These are phyloP conservation scores for Netelia inedita DNA, from an alignment of 2,888 invertebrate genomes.

Conservation along the genomic window DNA sequence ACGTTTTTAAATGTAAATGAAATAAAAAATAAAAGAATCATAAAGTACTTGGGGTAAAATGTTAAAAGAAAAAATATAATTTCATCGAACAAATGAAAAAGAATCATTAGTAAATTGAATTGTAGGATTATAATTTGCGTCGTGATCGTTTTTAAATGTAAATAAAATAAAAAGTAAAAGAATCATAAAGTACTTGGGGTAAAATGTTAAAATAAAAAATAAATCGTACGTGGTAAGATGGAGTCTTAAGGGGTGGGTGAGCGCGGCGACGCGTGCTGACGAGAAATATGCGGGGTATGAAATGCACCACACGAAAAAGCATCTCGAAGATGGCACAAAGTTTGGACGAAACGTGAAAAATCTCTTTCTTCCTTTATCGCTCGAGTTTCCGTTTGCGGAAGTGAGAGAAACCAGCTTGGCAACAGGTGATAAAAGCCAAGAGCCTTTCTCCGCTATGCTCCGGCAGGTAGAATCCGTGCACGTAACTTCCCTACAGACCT, in stretches of 20 bases:
- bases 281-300: background rate
- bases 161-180: background rate
- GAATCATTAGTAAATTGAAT: no score
- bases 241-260: background rate
- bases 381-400: constrained; percentile 44
- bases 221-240: background rate
- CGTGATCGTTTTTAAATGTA: no score
- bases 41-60: no score
- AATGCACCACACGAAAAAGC: background rate
- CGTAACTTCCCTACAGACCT: constrained; percentile 70
- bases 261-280: background rate
- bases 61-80: no score
- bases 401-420: constrained; percentile 62
- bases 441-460: constrained; percentile 35
- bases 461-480: constrained; percentile 62
- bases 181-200: background rate
- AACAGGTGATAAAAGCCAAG: constrained; percentile 71
- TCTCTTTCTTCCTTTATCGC: constrained; percentile 48
- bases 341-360: constrained; percentile 37
- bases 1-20: no score
- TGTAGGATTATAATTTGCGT: no score
- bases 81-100: no score
- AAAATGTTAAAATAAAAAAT: background rate
- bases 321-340: background rate
- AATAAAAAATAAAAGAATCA: no score